Evolutionary conservation across 2,888 invertebrate species (phyloP), one percentile per base, ranked within the genome.

Genomic region (Thymelicus sylvestris): DNA sequence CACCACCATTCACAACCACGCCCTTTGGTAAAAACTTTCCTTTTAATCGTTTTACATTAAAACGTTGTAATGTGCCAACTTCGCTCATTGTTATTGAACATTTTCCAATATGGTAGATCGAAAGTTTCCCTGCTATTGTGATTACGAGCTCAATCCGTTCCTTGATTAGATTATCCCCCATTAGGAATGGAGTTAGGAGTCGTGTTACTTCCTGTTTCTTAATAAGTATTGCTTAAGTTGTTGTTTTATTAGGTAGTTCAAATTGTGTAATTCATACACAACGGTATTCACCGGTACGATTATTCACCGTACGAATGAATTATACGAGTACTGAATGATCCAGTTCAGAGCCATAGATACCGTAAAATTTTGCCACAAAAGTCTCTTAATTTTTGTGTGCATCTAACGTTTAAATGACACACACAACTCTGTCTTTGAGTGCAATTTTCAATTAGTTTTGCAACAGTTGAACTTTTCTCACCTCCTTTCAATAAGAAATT

Each of bases 1-100:
- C 74, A 73, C 73, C 75, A 73, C 48, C 77, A 75, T 78, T 78
- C 79, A 73, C 74, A 69, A 79, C 79, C 83, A 85, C 86, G 84
- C 89, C 88, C 89, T 86, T 90, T 87, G 82, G 84, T 85, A 92
- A 91, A 92, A 92, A 92, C 85, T 92, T 92, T 91, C 77, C 82
- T 82, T 87, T 88, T 91, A 91, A 92, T 90, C 88, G 90, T 82
- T 85, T 84, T 81, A 90, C 87, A 90, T 91, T 89, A 91, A 86
- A 86, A 90, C 88, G 82, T 80, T 82, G 85, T 87, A 90, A 90
- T 85, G 88, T 80, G 83, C 86, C 73, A 91, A 92, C 85, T 92
- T 91, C 77, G 77, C 76, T 84, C 77, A 83, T 79, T 83, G 81
- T 82, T 84, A 89, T 88, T 83, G 87, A 83, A 85, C 82, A 80